Conservation (phyloP, 2,113 vertebrate species). For the Oceanites oceanicus region DNA sequence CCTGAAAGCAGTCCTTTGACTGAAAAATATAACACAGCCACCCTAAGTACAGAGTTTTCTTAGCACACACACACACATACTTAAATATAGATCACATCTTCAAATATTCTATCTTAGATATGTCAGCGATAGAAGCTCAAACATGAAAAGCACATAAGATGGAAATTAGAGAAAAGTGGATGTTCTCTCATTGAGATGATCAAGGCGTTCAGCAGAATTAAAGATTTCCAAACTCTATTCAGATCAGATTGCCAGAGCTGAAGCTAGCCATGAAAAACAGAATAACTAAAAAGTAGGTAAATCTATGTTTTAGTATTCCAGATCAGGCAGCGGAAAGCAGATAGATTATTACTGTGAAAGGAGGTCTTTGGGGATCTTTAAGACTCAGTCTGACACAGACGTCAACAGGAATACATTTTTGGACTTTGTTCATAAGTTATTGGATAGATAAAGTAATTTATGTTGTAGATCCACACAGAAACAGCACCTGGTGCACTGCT, state of each 20-base stretch:
- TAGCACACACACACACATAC: not conserved
- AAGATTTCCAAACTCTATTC: not conserved
- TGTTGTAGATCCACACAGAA: not conserved
- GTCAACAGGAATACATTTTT: not conserved
- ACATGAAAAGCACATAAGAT: not conserved
- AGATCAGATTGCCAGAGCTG: not conserved
- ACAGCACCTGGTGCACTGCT: not conserved
- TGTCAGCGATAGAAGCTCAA: not conserved
- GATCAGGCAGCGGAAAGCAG: not conserved
- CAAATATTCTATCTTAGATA: not conserved
- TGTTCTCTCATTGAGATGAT: not conserved
- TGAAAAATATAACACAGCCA: not conserved
- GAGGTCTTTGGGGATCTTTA: not conserved
- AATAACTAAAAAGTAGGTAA: not conserved
- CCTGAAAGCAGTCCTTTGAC: not conserved
- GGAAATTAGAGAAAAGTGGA: not conserved
- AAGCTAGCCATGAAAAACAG: not conserved
- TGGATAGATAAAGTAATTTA: not conserved
- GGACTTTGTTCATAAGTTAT: not conserved
- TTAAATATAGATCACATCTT: not conserved
- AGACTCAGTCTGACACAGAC: not conserved
- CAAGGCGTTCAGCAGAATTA: not conserved
- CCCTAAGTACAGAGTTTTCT: not conserved
- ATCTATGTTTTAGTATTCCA: not conserved
- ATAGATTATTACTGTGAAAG: not conserved